Evolutionary conservation across 2,888 invertebrate genomes (phyloP).

Genomic region (Drosophila mimica): DNA sequence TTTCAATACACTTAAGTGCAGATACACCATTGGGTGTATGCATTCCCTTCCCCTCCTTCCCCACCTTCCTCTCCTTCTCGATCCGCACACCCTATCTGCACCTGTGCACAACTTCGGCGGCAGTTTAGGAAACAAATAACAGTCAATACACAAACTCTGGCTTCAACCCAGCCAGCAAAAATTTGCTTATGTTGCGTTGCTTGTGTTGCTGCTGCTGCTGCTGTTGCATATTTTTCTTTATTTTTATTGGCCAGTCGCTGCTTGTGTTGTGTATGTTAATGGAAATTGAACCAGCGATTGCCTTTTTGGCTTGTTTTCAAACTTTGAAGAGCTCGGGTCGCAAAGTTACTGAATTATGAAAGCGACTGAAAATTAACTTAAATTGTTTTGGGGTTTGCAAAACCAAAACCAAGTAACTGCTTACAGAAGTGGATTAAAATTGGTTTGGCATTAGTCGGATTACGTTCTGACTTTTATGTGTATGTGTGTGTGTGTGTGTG

Average conservation of each 20-base stretch:
- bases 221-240: slow-evolving; percentile 73
- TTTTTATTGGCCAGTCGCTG: slow-evolving; percentile 70
- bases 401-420: slow-evolving; percentile 2
- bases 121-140: slow-evolving; percentile 81
- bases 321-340: slow-evolving; percentile 33
- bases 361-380: slow-evolving; percentile 63
- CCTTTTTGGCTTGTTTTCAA: slow-evolving; percentile 32
- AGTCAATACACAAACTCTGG: slow-evolving; percentile 58
- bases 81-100: slow-evolving; percentile 8
- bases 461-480: slow-evolving; percentile 2
- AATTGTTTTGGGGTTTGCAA: slow-evolving; percentile 62
- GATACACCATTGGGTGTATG: slow-evolving; percentile 37
- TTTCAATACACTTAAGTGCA: slow-evolving; percentile 83
- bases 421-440: slow-evolving; percentile 48
- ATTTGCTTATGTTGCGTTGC: slow-evolving; percentile 48
- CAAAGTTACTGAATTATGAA: slow-evolving; percentile 63
- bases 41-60: neutral
- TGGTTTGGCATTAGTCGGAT: slow-evolving; percentile 41
- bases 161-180: slow-evolving; percentile 5
- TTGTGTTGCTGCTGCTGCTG: slow-evolving; percentile 27
- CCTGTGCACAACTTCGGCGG: slow-evolving; percentile 65
- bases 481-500: neutral
- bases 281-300: slow-evolving; percentile 70
- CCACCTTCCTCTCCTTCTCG: neutral
- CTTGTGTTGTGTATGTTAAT: slow-evolving; percentile 62